Conservation (phyloP, 2,113 vertebrate species). For the Cacatua alba region DNA sequence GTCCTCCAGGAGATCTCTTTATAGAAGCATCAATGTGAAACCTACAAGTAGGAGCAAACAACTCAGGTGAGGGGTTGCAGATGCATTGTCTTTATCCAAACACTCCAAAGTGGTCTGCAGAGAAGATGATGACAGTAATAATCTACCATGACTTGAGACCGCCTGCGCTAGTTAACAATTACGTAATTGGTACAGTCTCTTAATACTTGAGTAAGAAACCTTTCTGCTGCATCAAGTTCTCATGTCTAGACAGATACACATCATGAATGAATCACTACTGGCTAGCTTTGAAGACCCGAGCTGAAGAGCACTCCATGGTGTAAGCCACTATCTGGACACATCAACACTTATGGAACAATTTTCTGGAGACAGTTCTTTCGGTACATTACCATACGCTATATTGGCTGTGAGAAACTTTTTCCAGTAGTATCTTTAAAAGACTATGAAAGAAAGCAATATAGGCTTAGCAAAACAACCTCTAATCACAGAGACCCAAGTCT, state of each 20-base stretch:
- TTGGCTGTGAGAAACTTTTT: conserved; percentile 2
- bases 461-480: neutral
- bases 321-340: conserved; percentile 52
- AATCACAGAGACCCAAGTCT: neutral
- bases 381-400: neutral
- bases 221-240: conserved; percentile 43
- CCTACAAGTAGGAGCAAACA: neutral
- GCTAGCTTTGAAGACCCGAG: conserved; percentile 21
- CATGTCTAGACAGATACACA: conserved; percentile 54
- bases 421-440: neutral
- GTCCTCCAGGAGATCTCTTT: neutral
- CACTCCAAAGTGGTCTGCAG: neutral
- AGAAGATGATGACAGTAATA: neutral
- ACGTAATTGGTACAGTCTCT: neutral
- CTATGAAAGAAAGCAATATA: neutral
- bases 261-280: conserved; percentile 29
- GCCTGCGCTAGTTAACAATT: neutral
- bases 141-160: neutral
- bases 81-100: neutral
- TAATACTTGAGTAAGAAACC: neutral
- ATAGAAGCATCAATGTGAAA: neutral
- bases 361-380: conserved; percentile 32
- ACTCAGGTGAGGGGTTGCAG: neutral
- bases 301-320: conserved; percentile 5
- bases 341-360: neutral